Base-by-base conservation (phyloP, 2,113 vertebrate species). In the Oreochromis spilurus region DNA sequence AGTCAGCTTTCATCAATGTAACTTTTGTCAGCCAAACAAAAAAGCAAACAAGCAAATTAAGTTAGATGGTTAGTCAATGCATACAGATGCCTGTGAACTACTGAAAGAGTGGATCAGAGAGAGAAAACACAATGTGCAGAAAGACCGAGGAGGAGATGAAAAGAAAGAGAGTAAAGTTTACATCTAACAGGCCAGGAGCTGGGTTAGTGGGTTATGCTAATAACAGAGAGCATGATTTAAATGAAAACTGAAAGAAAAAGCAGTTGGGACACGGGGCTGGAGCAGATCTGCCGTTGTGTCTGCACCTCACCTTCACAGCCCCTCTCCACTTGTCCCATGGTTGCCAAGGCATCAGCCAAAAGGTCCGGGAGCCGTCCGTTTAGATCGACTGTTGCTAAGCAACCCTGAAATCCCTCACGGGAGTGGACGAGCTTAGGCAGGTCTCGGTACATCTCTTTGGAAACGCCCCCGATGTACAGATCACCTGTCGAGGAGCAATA, bases 1-100 rank as follows among this genome's bases (percentile, higher is more conserved):
- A 98, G 97, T 99, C 98, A 99, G 99, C 99, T 99, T 99, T 99
- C 99, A 98, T 99, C 99, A 99, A 98, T 98, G 99, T 97, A 98
- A 99, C 98, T 99, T 96, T 98, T 98, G 98, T 97, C 97, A 97
- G 98, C 98, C 94, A 97, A 98, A 98, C 96, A 97, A 96, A 98
- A 97, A 98, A 96, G 94, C 97, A 97, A 96, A 97, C 98, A 98
- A 98, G 97, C 97, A 98, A 98, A 98, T 97, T 96, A 97, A 97
- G 98, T 96, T 97, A 97, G 97, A 98, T 97, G 97, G 94, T 99
- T 99, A 99, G 98, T 99, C 97, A 89, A 94, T 97, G 97, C 97
- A 97, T 96, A 96, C 94, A 97, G 97, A 98, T 97, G 97, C 95
- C 95, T 96, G 96, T 96, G 97, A 97, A 95, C 88, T 91, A 92